Base-by-base conservation (phyloP, 2,888 invertebrate species). In the Bugulina stolonifera region DNA sequence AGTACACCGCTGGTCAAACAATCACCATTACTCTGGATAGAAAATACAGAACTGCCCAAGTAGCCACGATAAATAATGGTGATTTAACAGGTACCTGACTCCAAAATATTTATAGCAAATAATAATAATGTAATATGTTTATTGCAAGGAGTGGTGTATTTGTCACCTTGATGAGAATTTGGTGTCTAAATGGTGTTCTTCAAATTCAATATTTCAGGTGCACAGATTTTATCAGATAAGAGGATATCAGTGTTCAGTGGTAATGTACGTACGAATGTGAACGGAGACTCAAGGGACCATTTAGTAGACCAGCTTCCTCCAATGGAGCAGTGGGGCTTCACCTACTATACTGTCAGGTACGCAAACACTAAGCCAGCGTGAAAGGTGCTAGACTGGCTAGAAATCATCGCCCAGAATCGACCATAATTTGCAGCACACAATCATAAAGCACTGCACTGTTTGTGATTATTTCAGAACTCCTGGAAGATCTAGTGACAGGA, bases 221-320 rank as follows among this genome's bases (percentile, higher is more conserved):
- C 64, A 14, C 25, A 32, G 34, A 34, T 64, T 64, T 22, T 29
- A 34, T 22, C 64, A 14, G 27, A 32, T n/a, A 25, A 64, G 34
- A 64, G 32, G 32, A 34, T 64, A 1, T 25, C 64, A 29, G 64
- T 32, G 3, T 64, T 64, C 32, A 64, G 32, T 64, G 64, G 64
- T 14, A 64, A 64, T 64, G 64, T 64, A 14, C 27, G 64, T 29
- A 64, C 64, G 3, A 64, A 32, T 25, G 64, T 64, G 5, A 32
- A 64, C 32, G 64, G 64, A 32, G 32, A 3, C 2, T 64, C 64
- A 2, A 2, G 64, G 32, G 64, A 64, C 32, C 64, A 64, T 34
- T 64, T 64, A 32, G 64, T 64, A 32, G 64, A 64, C 32, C 64
- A 64, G 34, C 64, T 64, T 32, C 64, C 64, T 32, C 64, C 64